Evolutionary conservation across 2,888 invertebrate genomes (phyloP).

Genomic region (Halictus quadricinctus): DNA sequence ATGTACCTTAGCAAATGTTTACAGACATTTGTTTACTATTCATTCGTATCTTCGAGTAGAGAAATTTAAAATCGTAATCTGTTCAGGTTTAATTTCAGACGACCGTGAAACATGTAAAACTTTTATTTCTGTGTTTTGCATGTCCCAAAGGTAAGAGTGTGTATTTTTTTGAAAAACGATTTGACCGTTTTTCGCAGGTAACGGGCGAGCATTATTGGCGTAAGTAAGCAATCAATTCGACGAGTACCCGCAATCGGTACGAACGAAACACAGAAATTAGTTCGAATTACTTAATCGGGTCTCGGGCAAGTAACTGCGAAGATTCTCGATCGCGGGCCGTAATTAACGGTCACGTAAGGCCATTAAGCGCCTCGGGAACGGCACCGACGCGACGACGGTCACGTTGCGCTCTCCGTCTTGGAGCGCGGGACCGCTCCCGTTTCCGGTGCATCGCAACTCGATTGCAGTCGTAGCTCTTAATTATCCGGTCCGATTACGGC

Average conservation of each 20-base stretch:
- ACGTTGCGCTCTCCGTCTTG: slow-evolving; percentile 5
- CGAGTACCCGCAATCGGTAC: not conserved
- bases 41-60: too few species aligned
- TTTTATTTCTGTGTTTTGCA: not conserved
- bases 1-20: too few species aligned
- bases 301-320: not conserved
- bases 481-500: slow-evolving; percentile 67
- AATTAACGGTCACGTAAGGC: slow-evolving; percentile 42
- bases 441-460: slow-evolving; percentile 57
- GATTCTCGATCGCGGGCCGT: not conserved
- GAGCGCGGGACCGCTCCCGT: not conserved
- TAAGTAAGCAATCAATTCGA: not conserved
- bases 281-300: slow-evolving; percentile 1
- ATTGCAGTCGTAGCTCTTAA: slow-evolving; percentile 66
- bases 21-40: too few species aligned
- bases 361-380: not conserved
- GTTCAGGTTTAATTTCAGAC: not conserved
- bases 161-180: not conserved
- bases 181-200: not conserved
- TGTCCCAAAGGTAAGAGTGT: not conserved
- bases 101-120: not conserved
- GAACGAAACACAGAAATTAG: not conserved
- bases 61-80: not conserved
- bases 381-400: not conserved
- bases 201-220: not conserved